Percentiles rank a stretch among this genome's conserved stretches.
phyloP scores from a whole-genome alignment of 1,140 invertebrate species.

The Apis laboriosa region DNA sequence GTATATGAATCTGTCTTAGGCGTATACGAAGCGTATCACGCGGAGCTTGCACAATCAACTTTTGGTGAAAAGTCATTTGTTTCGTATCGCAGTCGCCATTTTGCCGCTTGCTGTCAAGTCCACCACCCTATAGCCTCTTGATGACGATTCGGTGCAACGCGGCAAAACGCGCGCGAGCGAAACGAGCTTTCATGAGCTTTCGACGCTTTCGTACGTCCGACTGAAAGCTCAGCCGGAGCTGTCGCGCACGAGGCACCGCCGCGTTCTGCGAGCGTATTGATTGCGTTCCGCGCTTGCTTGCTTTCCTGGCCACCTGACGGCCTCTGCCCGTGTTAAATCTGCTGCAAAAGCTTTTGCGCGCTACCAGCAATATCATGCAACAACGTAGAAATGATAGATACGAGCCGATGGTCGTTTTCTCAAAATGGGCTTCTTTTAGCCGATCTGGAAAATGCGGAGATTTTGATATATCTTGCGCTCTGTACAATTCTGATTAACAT shows the following conservation, averaged over 20 bases:
- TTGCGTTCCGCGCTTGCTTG: slow-evolving; percentile 66
- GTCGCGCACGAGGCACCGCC: slow-evolving; percentile 49
- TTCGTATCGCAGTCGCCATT: slow-evolving; percentile 71
- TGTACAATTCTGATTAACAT: too few relatives aligned
- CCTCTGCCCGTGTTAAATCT: slow-evolving; percentile 17
- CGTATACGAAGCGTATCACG: not conserved
- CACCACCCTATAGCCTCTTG: slow-evolving; percentile 29
- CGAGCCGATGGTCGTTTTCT: not conserved
- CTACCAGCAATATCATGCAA: not conserved
- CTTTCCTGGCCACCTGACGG: slow-evolving; percentile 69
- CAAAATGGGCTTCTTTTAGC: too few relatives aligned
- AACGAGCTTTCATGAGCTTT: slow-evolving; percentile 51
- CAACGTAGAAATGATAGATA: not conserved
- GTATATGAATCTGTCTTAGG: not conserved
- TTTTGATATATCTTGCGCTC: too few relatives aligned
- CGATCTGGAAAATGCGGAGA: too few relatives aligned
- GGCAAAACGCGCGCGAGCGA: slow-evolving; percentile 6
- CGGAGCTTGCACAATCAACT: not conserved
- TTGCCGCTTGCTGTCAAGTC: slow-evolving; percentile 58
- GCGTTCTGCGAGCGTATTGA: slow-evolving; percentile 74
- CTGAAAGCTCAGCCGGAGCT: slow-evolving; percentile 62
- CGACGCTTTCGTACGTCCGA: slow-evolving; percentile 63
- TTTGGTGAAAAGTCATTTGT: slow-evolving; percentile 62
- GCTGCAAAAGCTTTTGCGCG: slow-evolving; percentile 35
- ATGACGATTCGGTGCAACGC: slow-evolving; percentile 10